A percentile compares a stretch with the other conserved stretches of the same genome.
phyloP scores from a whole-genome alignment of 2,113 vertebrate genomes.

The Boleophthalmus pectinirostris region DNA sequence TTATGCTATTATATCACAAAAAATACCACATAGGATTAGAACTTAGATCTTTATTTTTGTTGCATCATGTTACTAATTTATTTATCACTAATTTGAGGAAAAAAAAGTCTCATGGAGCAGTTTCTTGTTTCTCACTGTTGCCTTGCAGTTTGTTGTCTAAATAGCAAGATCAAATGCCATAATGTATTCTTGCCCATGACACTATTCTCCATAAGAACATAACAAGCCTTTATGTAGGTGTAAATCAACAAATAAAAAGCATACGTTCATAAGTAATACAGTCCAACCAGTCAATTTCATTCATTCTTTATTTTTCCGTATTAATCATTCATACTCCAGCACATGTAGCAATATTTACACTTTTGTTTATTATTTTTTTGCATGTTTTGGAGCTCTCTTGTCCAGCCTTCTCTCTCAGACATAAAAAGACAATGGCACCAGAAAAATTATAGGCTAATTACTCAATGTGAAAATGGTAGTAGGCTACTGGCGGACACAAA shows the following conservation, averaged over 20 bases:
- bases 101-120: too few relatives aligned
- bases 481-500: background rate
- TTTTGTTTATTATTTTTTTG: slow-evolving; percentile 17
- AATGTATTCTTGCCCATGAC: too few relatives aligned
- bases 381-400: slow-evolving; percentile 15
- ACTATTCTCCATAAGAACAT: too few relatives aligned
- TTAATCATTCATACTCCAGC: slow-evolving; percentile 55
- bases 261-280: background rate
- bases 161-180: too few relatives aligned
- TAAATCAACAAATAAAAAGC: background rate
- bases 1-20: too few relatives aligned
- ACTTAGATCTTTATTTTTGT: too few relatives aligned
- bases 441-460: background rate
- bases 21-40: too few relatives aligned
- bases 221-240: too few relatives aligned
- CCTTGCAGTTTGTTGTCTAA: too few relatives aligned
- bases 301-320: slow-evolving; percentile 31
- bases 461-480: background rate
- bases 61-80: too few relatives aligned
- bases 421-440: slow-evolving; percentile 8
- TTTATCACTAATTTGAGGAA: too few relatives aligned
- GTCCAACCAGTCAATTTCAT: background rate
- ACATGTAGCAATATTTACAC: slow-evolving; percentile 46
- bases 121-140: too few relatives aligned
- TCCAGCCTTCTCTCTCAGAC: background rate